These are phyloP conservation scores for Meloidogyne hapla DNA, from an alignment of 1,140 invertebrate genomes.

Conservation along the genomic window DNA sequence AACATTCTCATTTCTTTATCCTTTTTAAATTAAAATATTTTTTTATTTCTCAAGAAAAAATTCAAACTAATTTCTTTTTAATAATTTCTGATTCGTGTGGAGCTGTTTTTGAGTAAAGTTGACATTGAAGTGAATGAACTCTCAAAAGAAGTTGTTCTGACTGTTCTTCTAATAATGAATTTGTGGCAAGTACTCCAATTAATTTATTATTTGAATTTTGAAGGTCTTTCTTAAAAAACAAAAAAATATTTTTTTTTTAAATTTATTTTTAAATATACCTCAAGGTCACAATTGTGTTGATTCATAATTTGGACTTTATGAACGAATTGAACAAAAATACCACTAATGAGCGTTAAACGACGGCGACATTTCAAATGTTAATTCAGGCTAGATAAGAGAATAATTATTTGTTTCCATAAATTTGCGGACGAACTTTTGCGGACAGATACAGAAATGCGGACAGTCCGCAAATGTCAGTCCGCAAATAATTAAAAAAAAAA, in stretches of 20 bases:
- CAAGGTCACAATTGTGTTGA: slow-evolving; percentile 30
- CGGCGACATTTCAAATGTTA: slow-evolving; percentile 71
- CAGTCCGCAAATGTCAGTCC: too few relatives aligned
- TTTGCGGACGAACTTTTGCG: too few relatives aligned
- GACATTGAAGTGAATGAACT: slow-evolving; percentile 60
- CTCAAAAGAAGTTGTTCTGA: slow-evolving; percentile 68
- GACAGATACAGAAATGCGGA: too few relatives aligned
- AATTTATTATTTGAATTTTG: slow-evolving; percentile 39
- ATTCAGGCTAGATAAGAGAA: slow-evolving; percentile 9
- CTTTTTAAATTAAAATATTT: slow-evolving; percentile 43
- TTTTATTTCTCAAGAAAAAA: neutral
- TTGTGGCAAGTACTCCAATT: slow-evolving; percentile 35
- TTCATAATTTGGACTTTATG: slow-evolving; percentile 31
- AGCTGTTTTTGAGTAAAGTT: slow-evolving; percentile 60
- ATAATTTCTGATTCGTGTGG: slow-evolving; percentile 68
- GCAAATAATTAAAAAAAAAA: too few relatives aligned
- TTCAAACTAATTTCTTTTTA: slow-evolving; percentile 68
- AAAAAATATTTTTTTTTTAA: neutral
- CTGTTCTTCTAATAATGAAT: slow-evolving; percentile 69
- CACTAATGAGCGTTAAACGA: slow-evolving; percentile 77
- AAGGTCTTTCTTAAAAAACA: slow-evolving; percentile 30
- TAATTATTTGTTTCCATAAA: too few relatives aligned
- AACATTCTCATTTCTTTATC: slow-evolving; percentile 67
- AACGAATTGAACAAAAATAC: slow-evolving; percentile 76
- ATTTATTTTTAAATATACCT: slow-evolving; percentile 17